These are phyloP conservation scores for Chelon labrosus DNA, from an alignment of 2,797 vertebrate species.

Conservation along the genomic window DNA sequence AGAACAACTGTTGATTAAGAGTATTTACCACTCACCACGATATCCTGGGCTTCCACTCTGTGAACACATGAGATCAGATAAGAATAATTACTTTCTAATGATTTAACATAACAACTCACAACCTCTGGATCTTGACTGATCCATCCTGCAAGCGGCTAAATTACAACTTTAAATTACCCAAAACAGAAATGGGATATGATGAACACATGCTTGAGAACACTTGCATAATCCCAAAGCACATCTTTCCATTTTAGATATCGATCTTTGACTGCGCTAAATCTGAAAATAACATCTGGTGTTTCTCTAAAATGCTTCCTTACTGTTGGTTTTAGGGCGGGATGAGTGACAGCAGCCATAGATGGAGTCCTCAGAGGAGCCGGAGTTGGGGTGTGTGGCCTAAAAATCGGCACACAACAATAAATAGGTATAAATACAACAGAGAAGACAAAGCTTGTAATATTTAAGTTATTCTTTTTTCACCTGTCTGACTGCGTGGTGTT, in stretches of 20 bases:
- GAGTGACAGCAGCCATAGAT: constrained; percentile 71
- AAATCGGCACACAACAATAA: neutral
- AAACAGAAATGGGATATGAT: too few relatives aligned
- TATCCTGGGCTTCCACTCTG: constrained; percentile 72
- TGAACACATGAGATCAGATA: constrained; percentile 28
- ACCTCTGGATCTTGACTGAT: neutral
- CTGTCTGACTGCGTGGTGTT: constrained; percentile 65
- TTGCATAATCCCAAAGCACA: neutral
- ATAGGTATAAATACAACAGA: neutral
- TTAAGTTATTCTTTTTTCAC: constrained; percentile 35
- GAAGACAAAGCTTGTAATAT: neutral
- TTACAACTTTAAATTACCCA: too few relatives aligned
- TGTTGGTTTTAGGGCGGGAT: constrained; percentile 51
- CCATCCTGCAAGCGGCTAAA: neutral
- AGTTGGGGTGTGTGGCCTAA: constrained; percentile 74
- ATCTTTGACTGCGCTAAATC: neutral
- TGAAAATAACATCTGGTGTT: neutral
- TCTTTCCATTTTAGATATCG: neutral
- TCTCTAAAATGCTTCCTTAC: constrained; percentile 45
- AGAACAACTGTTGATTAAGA: neutral
- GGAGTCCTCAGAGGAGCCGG: constrained; percentile 81
- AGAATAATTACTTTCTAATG: neutral
- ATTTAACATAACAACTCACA: neutral
- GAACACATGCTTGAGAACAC: neutral
- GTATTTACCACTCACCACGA: constrained; percentile 67